These are phyloP conservation scores for Drosophila simulans DNA, from an alignment of 1,140 invertebrate species.

Conservation along the genomic window DNA sequence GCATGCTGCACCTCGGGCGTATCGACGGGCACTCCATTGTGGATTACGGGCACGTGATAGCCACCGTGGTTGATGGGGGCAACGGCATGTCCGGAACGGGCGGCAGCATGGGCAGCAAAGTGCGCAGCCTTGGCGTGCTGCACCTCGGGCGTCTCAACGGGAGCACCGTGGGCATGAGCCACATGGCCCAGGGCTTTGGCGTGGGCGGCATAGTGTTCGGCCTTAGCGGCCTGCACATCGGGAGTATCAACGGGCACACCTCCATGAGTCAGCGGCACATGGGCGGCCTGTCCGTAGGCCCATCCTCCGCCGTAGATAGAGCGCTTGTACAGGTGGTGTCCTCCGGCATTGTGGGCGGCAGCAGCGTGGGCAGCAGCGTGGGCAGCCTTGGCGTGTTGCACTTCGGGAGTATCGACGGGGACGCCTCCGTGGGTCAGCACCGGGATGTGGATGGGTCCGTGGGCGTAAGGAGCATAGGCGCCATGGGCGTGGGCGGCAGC, in stretches of 20 bases:
- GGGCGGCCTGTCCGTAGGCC: slow-evolving; percentile 68
- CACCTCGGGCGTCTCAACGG: slow-evolving; percentile 85
- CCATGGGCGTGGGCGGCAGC: slow-evolving; percentile 59
- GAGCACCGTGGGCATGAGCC: slow-evolving; percentile 73
- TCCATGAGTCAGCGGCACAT: slow-evolving; percentile 85
- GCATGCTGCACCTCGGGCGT: slow-evolving; percentile 87
- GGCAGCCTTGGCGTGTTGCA: slow-evolving; percentile 86
- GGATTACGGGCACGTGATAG: slow-evolving; percentile 85
- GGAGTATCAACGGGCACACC: slow-evolving; percentile 87
- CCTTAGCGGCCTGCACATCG: slow-evolving; percentile 88
- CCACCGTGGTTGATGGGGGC: slow-evolving; percentile 66
- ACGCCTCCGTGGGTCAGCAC: slow-evolving; percentile 77
- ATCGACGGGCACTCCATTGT: slow-evolving; percentile 86
- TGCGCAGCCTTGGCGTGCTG: slow-evolving; percentile 82
- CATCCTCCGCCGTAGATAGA: slow-evolving; percentile 76
- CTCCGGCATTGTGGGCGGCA: slow-evolving; percentile 76
- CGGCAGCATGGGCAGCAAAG: slow-evolving; percentile 75
- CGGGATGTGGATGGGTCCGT: slow-evolving; percentile 73
- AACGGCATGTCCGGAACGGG: slow-evolving; percentile 64
- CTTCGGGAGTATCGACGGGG: slow-evolving; percentile 86
- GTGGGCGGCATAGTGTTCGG: slow-evolving; percentile 87
- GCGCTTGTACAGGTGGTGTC: slow-evolving; percentile 82
- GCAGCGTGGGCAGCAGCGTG: slow-evolving; percentile 86
- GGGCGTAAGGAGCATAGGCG: slow-evolving; percentile 51
- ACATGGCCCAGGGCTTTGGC: slow-evolving; percentile 86